These are phyloP conservation scores for Zelostemma sp. DNA, from an alignment of 1,140 invertebrate genomes.

Conservation along the genomic window DNA sequence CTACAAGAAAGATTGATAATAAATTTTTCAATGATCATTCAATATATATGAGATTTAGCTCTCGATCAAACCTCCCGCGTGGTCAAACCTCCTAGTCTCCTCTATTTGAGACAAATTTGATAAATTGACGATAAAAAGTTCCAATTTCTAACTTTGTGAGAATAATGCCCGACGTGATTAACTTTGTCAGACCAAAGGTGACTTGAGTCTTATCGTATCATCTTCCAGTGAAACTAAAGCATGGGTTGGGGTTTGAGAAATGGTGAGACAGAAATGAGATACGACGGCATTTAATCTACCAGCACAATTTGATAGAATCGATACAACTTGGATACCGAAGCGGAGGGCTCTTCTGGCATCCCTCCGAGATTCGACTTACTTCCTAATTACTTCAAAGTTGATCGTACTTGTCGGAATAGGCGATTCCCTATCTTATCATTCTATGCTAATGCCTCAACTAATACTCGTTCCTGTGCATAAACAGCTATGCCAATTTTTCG, in stretches of 20 bases:
- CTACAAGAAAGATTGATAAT: too few relatives aligned
- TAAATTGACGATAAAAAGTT: too few relatives aligned
- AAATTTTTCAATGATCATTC: too few relatives aligned
- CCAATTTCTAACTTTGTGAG: too few relatives aligned
- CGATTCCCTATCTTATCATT: too few relatives aligned
- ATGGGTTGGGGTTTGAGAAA: slow-evolving; percentile 30
- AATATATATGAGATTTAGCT: too few relatives aligned
- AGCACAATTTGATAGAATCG: slow-evolving; percentile 34
- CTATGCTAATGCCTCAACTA: too few relatives aligned
- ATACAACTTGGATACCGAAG: slow-evolving; percentile 35
- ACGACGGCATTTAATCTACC: slow-evolving; percentile 36
- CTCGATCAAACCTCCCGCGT: too few relatives aligned
- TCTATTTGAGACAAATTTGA: too few relatives aligned
- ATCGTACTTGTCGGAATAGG: not conserved
- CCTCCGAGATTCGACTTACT: not conserved
- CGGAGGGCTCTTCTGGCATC: slow-evolving; percentile 9
- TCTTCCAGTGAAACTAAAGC: slow-evolving; percentile 27
- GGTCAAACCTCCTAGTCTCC: not conserved
- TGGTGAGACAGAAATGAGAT: slow-evolving; percentile 37
- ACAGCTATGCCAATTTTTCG: too few relatives aligned
- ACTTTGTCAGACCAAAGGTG: slow-evolving; percentile 18
- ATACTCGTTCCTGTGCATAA: too few relatives aligned
- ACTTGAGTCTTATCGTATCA: slow-evolving; percentile 10
- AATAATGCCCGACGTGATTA: slow-evolving; percentile 1
- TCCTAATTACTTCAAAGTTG: not conserved